These are phyloP conservation scores for Trachelipus rathkii DNA, from an alignment of 1,140 invertebrate species.

Conservation along the genomic window DNA sequence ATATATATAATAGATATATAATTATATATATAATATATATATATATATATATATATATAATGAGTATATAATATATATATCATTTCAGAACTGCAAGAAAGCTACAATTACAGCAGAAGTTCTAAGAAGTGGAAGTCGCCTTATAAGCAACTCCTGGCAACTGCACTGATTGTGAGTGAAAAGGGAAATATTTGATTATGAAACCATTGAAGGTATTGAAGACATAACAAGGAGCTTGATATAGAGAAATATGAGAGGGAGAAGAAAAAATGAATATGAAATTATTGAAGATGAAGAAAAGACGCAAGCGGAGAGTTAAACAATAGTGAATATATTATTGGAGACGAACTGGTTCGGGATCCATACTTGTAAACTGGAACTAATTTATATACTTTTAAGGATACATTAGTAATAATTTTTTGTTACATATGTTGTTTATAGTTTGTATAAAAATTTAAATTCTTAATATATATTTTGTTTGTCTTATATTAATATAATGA, in stretches of 20 bases:
- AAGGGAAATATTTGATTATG: background rate
- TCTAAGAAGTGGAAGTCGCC: background rate
- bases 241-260: background rate
- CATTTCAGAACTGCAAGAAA: background rate
- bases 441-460: too few species aligned
- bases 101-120: conserved; percentile 12
- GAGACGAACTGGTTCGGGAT: background rate
- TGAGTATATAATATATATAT: too few species aligned
- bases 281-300: background rate
- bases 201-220: background rate
- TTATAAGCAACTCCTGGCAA: background rate
- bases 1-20: too few species aligned
- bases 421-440: too few species aligned
- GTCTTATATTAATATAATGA: too few species aligned
- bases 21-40: too few species aligned
- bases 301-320: background rate
- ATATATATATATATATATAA: too few species aligned
- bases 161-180: background rate
- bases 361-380: background rate
- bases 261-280: background rate
- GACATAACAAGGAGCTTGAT: background rate
- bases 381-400: background rate
- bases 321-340: background rate
- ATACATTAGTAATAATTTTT: background rate
- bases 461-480: too few species aligned